Evolutionary conservation across 1,140 invertebrate species (phyloP), one percentile per base, ranked within the genome.

Genomic region (Mylabris phalerata): DNA sequence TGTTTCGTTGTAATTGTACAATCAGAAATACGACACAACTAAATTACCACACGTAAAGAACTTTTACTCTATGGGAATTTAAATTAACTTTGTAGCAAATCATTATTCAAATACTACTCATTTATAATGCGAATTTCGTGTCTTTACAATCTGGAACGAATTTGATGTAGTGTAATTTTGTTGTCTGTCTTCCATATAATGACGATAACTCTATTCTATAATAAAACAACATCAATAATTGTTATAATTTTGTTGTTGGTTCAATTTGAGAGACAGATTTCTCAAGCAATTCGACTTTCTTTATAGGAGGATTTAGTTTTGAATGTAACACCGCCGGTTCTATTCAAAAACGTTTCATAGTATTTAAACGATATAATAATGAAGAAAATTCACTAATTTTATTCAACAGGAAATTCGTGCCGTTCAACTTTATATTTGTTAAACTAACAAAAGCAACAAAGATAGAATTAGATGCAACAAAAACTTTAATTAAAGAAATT

Each of bases 41-140:
- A 49, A 57, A 57, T 57, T 57, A 57, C 39, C 47, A 49, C 47
- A 57, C 39, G 47, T 42, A 57, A 57, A 56, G 55, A 56, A 56
- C 4, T 57, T 32, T 48, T 41, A 46, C 55, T 45, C 38, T 49
- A 48, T 57, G 41, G 40, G 55, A 57, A 57, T 57, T 48, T 46
- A 57, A 49, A 57, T 57, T 57, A 57, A 49, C 46, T 49, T 54
- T 44, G 9, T 13, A 44, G 47, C 39, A 38, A 48, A 57, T 48
- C 55, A 57, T 57, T 57, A 49, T 57, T 57, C 55, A 57, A 48
- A 49, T 40, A 42, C n/a, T 49, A 43, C 55, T 49, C 46, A 57
- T 48, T 57, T 57, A 57, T 57, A 49, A 57, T 49, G 40, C 47
- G 55, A 57, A 48, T 42, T 57, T 39, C 46, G 48, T 57, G 55